phyloP scores from a whole-genome alignment of 2,888 invertebrate species.

The Catocala nupta region DNA sequence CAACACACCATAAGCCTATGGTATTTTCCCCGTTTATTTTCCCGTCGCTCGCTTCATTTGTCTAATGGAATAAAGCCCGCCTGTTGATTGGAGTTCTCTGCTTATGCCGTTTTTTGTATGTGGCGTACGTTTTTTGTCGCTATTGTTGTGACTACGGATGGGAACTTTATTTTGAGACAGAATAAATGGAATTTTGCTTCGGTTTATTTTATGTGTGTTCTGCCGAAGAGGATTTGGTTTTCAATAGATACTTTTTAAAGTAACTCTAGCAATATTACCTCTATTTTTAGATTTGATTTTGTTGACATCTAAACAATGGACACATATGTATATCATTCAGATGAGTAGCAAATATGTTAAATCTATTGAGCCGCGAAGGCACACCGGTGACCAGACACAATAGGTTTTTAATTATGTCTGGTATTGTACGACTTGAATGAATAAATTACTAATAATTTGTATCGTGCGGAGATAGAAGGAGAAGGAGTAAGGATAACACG shows the following conservation, averaged over 20 bases:
- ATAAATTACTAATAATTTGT: too few species aligned
- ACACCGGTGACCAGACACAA: too few species aligned
- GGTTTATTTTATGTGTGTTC: conserved; percentile 3
- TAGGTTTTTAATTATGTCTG: too few species aligned
- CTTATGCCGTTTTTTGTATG: conserved; percentile 39
- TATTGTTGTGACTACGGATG: conserved; percentile 10
- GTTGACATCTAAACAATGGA: too few species aligned
- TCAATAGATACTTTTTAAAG: not conserved
- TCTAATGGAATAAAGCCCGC: conserved; percentile 61
- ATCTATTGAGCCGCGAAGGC: too few species aligned
- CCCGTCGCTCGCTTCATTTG: conserved; percentile 56
- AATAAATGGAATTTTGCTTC: conserved; percentile 7
- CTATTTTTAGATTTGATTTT: too few species aligned
- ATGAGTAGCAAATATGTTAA: too few species aligned
- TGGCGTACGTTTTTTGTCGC: conserved; percentile 12
- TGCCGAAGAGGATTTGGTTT: not conserved
- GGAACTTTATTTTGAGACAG: conserved; percentile 8
- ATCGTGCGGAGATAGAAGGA: too few species aligned
- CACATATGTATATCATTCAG: too few species aligned
- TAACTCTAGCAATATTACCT: too few species aligned
- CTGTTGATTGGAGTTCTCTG: conserved; percentile 57
- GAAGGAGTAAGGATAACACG: too few species aligned
- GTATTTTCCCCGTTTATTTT: conserved; percentile 50
- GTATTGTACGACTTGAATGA: too few species aligned
- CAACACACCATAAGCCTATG: conserved; percentile 34